Conservation (phyloP, 1,140 invertebrate species). For the Araneus ventricosus region DNA sequence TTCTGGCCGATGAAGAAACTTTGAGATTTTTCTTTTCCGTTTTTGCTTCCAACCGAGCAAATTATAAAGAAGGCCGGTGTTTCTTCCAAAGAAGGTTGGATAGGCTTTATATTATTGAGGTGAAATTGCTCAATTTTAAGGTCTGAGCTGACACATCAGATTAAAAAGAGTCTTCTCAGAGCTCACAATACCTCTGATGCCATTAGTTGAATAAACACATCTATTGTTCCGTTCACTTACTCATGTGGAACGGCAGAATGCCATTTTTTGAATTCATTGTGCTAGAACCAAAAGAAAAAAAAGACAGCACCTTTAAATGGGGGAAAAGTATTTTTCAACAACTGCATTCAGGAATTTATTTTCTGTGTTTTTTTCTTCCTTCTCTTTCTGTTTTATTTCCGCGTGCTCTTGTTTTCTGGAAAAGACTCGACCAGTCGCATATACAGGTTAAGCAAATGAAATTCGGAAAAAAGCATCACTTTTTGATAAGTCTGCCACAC, state of each 20-base stretch:
- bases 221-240: conserved; percentile 43
- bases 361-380: neutral
- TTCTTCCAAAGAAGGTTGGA: neutral
- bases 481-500: neutral
- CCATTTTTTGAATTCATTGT: conserved; percentile 45
- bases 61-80: conserved; percentile 2
- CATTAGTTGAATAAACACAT: conserved; percentile 63
- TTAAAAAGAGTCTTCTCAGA: conserved; percentile 3
- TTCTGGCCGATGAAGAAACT: neutral
- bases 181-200: neutral
- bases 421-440: neutral
- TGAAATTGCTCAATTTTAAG: conserved; percentile 14
- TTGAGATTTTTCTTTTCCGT: neutral
- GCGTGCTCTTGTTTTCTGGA: neutral
- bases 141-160: neutral
- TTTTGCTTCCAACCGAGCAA: neutral
- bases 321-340: neutral
- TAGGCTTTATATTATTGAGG: conserved; percentile 35
- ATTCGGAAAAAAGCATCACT: neutral
- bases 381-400: conserved; percentile 35
- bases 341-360: conserved; percentile 12
- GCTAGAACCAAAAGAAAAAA: neutral
- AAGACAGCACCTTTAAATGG: conserved; percentile 13
- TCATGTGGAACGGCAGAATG: conserved; percentile 30
- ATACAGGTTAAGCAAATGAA: neutral